phyloP scores from a whole-genome alignment of 2,113 vertebrate species.

The Camelus dromedarius region DNA sequence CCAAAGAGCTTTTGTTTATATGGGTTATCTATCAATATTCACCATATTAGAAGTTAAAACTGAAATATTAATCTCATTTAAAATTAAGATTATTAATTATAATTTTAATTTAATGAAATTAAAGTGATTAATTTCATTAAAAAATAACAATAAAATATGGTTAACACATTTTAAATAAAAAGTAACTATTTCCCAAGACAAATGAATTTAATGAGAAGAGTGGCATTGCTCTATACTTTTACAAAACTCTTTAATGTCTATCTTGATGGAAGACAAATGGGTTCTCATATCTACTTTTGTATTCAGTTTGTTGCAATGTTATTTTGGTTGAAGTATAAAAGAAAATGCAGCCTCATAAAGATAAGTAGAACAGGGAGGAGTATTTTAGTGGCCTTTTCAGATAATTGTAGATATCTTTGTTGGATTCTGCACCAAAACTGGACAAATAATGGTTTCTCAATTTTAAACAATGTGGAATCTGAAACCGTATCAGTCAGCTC shows the following conservation, averaged over 20 bases:
- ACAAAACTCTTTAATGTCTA: not conserved
- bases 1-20: not conserved
- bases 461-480: not conserved
- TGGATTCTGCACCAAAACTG: not conserved
- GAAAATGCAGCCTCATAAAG: not conserved
- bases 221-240: not conserved
- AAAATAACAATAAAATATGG: not conserved
- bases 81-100: not conserved
- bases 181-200: not conserved
- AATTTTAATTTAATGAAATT: not conserved
- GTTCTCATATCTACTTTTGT: not conserved
- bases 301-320: not conserved
- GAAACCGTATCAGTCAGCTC: not conserved
- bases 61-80: conserved; percentile 15
- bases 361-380: conserved; percentile 1
- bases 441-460: not conserved
- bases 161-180: not conserved
- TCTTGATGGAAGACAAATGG: not conserved
- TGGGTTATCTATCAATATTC: not conserved
- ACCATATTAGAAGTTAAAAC: not conserved
- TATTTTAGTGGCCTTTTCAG: not conserved
- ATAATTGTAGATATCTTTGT: not conserved
- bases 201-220: conserved; percentile 16
- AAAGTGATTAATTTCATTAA: not conserved
- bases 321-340: not conserved